A percentile compares a stretch with the other conserved stretches of the same genome.
Evolutionary conservation across 2,888 invertebrate species (phyloP).

Genomic region (Leucozona laternaria): DNA sequence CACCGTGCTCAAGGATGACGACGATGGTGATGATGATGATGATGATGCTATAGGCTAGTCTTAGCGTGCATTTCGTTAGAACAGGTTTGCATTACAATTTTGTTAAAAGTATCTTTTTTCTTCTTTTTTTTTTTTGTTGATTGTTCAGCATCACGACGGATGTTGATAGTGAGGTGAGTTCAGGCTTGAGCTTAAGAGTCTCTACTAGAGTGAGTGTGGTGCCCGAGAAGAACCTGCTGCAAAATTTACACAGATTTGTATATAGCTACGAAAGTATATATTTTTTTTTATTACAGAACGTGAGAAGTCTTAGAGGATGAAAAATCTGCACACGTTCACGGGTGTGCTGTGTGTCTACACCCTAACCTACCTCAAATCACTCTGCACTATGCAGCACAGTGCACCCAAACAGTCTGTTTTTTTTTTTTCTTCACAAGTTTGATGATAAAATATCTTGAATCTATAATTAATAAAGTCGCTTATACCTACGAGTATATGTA

Average conservation of each 20-base stretch:
- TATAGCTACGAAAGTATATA: not conserved
- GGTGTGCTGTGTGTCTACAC: constrained; percentile 36
- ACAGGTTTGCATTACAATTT: constrained; percentile 63
- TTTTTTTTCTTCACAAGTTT: constrained; percentile 25
- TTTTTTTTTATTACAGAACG: constrained; percentile 32
- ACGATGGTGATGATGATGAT: constrained; percentile 38
- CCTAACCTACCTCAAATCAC: constrained; percentile 53
- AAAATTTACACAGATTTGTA: not conserved
- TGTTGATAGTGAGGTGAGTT: constrained; percentile 46
- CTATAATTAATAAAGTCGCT: constrained; percentile 62
- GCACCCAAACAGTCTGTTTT: constrained; percentile 8
- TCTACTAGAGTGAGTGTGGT: not conserved
- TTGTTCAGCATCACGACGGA: constrained; percentile 56
- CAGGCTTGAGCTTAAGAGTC: constrained; percentile 21
- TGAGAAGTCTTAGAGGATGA: constrained; percentile 44
- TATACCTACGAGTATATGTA: too few relatives aligned
- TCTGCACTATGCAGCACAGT: not conserved
- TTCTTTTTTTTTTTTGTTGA: constrained; percentile 8
- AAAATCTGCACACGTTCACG: constrained; percentile 48
- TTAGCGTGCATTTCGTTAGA: constrained; percentile 55
- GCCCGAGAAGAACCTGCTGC: constrained; percentile 62
- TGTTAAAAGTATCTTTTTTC: constrained; percentile 28
- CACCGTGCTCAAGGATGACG: constrained; percentile 50
- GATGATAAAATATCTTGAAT: constrained; percentile 70
- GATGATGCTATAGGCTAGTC: constrained; percentile 21